Conservation (phyloP, 2,113 vertebrate genomes). For the Baryphthengus martii region DNA sequence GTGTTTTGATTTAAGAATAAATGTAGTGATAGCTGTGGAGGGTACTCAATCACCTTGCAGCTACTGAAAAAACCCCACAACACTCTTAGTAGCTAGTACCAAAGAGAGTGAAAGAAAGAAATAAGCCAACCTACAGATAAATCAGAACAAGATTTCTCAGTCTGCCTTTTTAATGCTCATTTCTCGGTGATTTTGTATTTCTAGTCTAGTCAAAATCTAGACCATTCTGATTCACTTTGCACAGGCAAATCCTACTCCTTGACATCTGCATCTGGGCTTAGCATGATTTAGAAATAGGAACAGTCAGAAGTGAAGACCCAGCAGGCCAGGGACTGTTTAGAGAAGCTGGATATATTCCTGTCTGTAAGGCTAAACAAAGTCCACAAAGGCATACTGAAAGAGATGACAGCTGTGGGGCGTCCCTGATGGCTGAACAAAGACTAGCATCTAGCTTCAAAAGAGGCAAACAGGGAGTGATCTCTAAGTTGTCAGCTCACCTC, state of each 20-base stretch:
- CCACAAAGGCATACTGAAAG: not conserved
- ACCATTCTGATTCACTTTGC: not conserved
- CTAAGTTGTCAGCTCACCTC: not conserved
- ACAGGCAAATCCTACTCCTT: not conserved
- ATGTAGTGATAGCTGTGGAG: not conserved
- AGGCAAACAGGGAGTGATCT: not conserved
- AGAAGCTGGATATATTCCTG: not conserved
- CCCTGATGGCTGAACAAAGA: not conserved
- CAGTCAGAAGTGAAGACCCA: not conserved
- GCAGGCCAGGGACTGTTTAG: not conserved
- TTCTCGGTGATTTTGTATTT: not conserved
- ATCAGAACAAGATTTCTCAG: not conserved
- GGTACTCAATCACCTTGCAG: not conserved
- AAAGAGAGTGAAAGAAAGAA: not conserved
- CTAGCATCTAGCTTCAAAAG: not conserved
- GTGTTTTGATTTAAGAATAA: not conserved
- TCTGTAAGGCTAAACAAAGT: not conserved
- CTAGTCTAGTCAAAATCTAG: not conserved
- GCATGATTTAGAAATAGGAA: not conserved
- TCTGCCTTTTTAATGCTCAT: not conserved
- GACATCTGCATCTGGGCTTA: not conserved
- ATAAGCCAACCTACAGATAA: not conserved
- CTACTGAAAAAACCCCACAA: not conserved
- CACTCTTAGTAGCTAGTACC: not conserved
- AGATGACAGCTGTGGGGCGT: not conserved